phyloP scores from a whole-genome alignment of 2,113 vertebrate species.

The Cyanoderma ruficeps region DNA sequence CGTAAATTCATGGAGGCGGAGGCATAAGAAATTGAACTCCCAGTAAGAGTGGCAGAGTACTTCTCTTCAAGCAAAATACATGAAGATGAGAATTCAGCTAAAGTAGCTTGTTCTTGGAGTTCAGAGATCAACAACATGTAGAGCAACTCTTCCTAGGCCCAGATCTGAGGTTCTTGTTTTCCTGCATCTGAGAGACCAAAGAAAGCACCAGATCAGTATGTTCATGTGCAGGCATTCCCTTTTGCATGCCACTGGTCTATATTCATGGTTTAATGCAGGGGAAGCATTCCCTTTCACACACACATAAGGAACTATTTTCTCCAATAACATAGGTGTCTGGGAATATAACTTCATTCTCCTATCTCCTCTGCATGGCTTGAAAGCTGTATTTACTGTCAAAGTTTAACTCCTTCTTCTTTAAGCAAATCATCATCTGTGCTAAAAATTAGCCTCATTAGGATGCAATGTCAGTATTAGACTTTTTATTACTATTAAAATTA shows the following conservation, averaged over 20 bases:
- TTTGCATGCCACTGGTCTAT: not conserved
- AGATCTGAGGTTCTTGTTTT: not conserved
- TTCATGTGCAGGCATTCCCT: not conserved
- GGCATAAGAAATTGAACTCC: not conserved
- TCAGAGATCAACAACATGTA: not conserved
- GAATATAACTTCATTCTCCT: not conserved
- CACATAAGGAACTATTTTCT: not conserved
- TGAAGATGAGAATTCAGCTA: not conserved
- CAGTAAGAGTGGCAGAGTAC: not conserved
- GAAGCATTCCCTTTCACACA: not conserved
- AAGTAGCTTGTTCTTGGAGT: not conserved
- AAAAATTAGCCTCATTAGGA: not conserved
- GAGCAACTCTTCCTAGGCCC: not conserved
- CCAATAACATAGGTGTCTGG: not conserved
- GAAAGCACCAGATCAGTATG: not conserved
- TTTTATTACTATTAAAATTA: not conserved
- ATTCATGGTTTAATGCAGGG: not conserved
- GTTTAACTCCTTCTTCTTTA: not conserved
- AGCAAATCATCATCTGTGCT: not conserved
- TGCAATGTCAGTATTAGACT: not conserved
- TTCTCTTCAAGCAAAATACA: not conserved
- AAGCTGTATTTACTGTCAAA: not conserved
- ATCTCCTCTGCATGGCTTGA: not conserved
- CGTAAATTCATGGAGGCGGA: not conserved
- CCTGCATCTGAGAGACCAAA: not conserved